A percentile compares a stretch with the other conserved stretches of the same genome.
These are phyloP conservation scores for Mantis religiosa DNA, from an alignment of 2,888 invertebrate species.

Conservation along the genomic window DNA sequence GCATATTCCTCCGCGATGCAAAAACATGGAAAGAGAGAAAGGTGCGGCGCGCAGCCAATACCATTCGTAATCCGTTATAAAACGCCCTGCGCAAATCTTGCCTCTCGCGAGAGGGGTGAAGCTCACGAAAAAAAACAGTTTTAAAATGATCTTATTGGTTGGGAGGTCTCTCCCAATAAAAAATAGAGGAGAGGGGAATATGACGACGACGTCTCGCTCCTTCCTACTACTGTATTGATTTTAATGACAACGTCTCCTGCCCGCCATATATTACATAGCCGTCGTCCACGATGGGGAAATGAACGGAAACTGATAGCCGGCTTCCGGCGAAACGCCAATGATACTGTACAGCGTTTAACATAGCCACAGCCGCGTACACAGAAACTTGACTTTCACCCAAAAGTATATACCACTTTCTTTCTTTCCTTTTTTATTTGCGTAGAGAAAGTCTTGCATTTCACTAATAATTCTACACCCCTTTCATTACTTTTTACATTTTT, in stretches of 20 bases:
- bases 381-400: too few species aligned
- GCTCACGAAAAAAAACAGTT: slow-evolving; percentile 20
- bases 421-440: too few species aligned
- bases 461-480: too few species aligned
- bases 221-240: slow-evolving; percentile 25
- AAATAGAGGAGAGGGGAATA: slow-evolving; percentile 21
- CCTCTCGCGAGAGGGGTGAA: background rate
- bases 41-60: slow-evolving; percentile 10
- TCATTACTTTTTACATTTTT: too few species aligned
- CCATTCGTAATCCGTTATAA: slow-evolving; percentile 28
- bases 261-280: background rate
- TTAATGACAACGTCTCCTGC: slow-evolving; percentile 24
- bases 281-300: background rate
- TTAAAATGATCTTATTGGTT: slow-evolving; percentile 29
- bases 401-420: too few species aligned
- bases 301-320: background rate
- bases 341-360: background rate
- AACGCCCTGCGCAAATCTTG: slow-evolving; percentile 19
- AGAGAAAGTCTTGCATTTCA: too few species aligned
- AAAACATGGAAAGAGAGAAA: background rate
- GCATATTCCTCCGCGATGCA: background rate
- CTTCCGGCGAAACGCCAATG: background rate
- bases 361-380: too few species aligned
- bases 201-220: background rate
- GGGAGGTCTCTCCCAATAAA: slow-evolving; percentile 33